These are phyloP conservation scores for Harpagoxenus sublaevis DNA, from an alignment of 2,888 invertebrate species.

Conservation along the genomic window DNA sequence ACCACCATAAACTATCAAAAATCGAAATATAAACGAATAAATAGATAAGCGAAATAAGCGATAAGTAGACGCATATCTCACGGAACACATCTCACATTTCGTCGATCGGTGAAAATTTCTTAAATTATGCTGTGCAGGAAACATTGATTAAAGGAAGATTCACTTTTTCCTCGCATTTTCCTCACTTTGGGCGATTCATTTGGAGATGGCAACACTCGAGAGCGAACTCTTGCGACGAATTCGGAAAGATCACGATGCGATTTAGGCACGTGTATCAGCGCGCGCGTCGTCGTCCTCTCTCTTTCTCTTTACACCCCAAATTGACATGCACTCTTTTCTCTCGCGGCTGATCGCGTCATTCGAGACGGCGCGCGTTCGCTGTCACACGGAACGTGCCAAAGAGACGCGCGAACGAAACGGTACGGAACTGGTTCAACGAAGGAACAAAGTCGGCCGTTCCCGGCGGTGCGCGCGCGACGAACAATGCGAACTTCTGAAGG, in stretches of 20 bases:
- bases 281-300: not conserved
- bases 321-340: conserved; percentile 15
- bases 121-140: not conserved
- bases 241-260: not conserved
- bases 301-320: not conserved
- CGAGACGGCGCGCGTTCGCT: conserved; percentile 47
- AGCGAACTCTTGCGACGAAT: not conserved
- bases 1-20: not conserved
- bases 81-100: not conserved
- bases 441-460: conserved; percentile 71
- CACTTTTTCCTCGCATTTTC: conserved; percentile 1
- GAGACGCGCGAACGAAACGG: conserved; percentile 70
- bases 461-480: conserved; percentile 67
- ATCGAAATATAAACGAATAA: not conserved
- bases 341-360: conserved; percentile 17
- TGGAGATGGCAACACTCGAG: not conserved
- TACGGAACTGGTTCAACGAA: conserved; percentile 75
- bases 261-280: no score
- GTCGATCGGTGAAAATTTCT: not conserved
- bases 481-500: conserved; percentile 77
- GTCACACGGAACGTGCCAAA: conserved; percentile 66
- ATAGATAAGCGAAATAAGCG: not conserved
- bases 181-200: not conserved
- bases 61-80: not conserved
- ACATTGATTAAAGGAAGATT: not conserved